Conservation (phyloP, 2,113 vertebrate species). For the Orthonyx spaldingii region DNA sequence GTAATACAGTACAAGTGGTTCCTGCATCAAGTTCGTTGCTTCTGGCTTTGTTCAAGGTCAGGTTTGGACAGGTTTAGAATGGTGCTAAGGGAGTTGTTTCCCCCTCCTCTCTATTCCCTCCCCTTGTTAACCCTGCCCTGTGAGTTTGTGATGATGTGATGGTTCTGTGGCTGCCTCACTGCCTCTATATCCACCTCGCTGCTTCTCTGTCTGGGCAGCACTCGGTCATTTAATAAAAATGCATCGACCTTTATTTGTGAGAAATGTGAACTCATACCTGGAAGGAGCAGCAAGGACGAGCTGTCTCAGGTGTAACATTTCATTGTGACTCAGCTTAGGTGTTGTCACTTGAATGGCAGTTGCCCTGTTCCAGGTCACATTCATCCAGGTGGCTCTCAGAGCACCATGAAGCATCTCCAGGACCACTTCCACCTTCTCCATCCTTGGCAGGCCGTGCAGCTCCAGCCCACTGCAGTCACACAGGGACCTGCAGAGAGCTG, state of each 20-base stretch:
- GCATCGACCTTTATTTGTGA: neutral
- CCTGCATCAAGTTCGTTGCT: neutral
- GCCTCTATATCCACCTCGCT: neutral
- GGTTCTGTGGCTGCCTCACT: neutral
- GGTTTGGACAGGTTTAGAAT: neutral
- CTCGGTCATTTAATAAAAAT: neutral
- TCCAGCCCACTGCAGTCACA: neutral
- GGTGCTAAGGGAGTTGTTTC: neutral
- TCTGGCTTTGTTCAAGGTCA: neutral
- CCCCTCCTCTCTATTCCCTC: neutral
- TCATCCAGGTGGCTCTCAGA: neutral
- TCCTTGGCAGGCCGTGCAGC: neutral
- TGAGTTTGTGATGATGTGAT: neutral
- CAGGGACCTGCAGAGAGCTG: neutral
- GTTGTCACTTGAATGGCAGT: neutral
- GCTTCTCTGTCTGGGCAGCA: neutral
- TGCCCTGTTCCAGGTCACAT: neutral
- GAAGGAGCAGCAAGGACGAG: neutral
- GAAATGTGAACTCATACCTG: neutral
- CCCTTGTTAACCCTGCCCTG: neutral
- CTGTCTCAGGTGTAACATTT: neutral
- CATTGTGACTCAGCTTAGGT: neutral
- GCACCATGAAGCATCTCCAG: neutral
- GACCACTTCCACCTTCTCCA: neutral
- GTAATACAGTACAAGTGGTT: neutral